A percentile compares a stretch with the other conserved stretches of the same genome.
Evolutionary conservation across 2,797 vertebrate species (phyloP).

Genomic region (Avahi laniger): DNA sequence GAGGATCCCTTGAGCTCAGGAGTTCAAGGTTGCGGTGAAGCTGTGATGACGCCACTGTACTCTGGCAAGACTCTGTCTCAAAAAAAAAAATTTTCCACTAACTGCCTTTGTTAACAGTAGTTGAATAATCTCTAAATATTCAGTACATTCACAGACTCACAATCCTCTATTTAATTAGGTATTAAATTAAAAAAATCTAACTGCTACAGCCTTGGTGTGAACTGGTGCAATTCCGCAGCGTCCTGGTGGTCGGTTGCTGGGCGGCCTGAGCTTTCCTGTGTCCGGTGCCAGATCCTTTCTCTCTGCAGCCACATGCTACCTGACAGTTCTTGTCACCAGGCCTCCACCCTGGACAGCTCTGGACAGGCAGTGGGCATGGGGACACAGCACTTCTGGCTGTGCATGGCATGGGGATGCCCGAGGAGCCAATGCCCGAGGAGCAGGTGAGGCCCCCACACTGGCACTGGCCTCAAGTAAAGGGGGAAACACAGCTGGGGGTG

Average conservation of each 20-base stretch:
- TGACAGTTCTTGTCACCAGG: background rate
- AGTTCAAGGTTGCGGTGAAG: no score
- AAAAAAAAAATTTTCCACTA: background rate
- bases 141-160: constrained; percentile 51
- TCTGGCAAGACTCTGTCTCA: no score
- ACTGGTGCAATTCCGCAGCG: background rate
- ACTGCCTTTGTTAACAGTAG: constrained; percentile 54
- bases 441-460: background rate
- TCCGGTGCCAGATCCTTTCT: background rate
- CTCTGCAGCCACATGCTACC: background rate
- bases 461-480: background rate
- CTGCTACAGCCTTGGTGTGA: background rate
- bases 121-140: constrained; percentile 65
- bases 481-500: background rate
- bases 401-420: background rate
- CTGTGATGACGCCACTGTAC: no score
- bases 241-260: background rate
- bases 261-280: background rate
- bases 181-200: background rate
- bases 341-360: background rate
- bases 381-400: background rate
- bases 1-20: no score
- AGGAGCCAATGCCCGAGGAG: background rate
- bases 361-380: background rate
- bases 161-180: constrained; percentile 53